These are phyloP conservation scores for Rhinophrynus dorsalis DNA, from an alignment of 2,797 vertebrate genomes.

Conservation along the genomic window DNA sequence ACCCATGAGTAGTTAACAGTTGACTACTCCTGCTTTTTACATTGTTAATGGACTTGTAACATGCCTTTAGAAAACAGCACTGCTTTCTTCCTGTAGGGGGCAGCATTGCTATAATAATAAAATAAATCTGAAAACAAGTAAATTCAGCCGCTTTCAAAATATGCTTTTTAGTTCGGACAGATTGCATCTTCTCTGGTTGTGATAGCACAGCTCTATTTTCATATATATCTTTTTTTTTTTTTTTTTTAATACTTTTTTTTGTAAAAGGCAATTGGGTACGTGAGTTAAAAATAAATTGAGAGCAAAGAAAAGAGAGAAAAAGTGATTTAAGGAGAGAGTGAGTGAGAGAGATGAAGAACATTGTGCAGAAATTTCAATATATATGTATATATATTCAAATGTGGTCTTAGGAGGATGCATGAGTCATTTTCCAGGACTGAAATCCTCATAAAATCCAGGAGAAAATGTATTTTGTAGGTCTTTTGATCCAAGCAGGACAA, in stretches of 20 bases:
- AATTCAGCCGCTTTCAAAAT: conserved; percentile 4
- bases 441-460: background rate
- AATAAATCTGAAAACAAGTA: background rate
- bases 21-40: background rate
- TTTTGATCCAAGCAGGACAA: too few relatives aligned
- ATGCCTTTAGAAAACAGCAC: background rate
- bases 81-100: conserved; percentile 22
- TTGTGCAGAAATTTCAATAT: conserved; percentile 9
- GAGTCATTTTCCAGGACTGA: background rate
- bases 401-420: background rate
- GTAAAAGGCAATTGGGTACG: conserved; percentile 10
- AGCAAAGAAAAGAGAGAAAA: background rate
- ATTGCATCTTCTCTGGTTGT: conserved; percentile 12
- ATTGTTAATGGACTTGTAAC: too few relatives aligned
- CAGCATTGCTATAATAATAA: conserved; percentile 14
- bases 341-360: background rate
- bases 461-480: background rate
- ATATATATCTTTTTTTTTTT: too few relatives aligned
- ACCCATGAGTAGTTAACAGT: too few relatives aligned
- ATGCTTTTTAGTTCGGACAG: background rate
- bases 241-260: too few relatives aligned
- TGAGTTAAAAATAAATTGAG: conserved; percentile 6
- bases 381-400: conserved; percentile 28
- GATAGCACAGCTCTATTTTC: background rate
- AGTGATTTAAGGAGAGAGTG: background rate